phyloP scores from a whole-genome alignment of 2,888 invertebrate genomes.

The Melinaea marsaeus region DNA sequence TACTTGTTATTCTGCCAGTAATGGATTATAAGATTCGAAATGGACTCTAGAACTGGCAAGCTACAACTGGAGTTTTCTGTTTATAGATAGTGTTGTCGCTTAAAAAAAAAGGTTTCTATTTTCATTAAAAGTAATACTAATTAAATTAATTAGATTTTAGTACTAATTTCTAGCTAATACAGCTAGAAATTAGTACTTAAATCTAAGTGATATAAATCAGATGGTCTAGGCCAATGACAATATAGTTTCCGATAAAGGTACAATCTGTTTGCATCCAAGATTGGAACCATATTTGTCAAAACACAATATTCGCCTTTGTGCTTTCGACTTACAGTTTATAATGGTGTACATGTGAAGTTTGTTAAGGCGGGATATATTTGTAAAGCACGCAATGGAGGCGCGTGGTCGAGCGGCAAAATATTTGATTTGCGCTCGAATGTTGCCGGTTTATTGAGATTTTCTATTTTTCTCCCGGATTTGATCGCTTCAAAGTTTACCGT shows the following conservation, averaged over 20 bases:
- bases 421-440: constrained; percentile 27
- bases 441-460: constrained; percentile 24
- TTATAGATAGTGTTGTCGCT: too few species aligned
- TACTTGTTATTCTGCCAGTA: background rate
- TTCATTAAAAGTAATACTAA: too few species aligned
- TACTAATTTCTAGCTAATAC: too few species aligned
- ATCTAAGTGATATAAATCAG: too few species aligned
- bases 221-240: background rate
- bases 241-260: background rate
- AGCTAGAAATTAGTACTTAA: too few species aligned
- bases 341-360: constrained; percentile 7
- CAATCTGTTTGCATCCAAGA: constrained; percentile 3
- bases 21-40: background rate
- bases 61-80: too few species aligned
- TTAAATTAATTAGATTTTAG: too few species aligned
- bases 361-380: constrained; percentile 16
- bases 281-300: background rate
- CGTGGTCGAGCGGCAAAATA: constrained; percentile 23
- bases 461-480: constrained; percentile 13
- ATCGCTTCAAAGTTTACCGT: constrained; percentile 6
- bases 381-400: constrained; percentile 16
- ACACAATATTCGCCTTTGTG: constrained; percentile 4
- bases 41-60: background rate
- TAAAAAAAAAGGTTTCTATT: too few species aligned
- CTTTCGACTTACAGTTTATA: constrained; percentile 11